Percentiles rank a stretch among this genome's conserved stretches.
phyloP scores from a whole-genome alignment of 2,113 vertebrate genomes.

The Perccottus glenii region DNA sequence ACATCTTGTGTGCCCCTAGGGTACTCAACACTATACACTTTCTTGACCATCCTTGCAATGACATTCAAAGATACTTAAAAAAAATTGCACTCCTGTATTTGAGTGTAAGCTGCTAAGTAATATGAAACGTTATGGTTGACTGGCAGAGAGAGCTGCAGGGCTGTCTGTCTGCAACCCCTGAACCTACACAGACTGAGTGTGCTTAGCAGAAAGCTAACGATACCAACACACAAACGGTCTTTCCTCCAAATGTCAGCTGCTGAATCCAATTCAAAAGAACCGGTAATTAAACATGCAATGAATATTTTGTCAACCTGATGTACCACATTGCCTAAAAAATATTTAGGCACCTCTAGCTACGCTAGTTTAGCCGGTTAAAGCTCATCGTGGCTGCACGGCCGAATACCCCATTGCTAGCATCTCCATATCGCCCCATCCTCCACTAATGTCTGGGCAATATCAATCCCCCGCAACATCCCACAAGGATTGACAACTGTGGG shows the following conservation, averaged over 20 bases:
- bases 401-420: constrained; percentile 71
- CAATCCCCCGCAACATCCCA: constrained; percentile 21
- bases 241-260: constrained; percentile 62
- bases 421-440: constrained; percentile 61
- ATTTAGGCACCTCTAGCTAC: constrained; percentile 15
- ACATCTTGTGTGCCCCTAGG: neutral
- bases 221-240: constrained; percentile 30
- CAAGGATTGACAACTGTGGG: constrained; percentile 29
- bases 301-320: neutral
- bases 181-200: constrained; percentile 44
- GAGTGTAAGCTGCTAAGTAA: neutral
- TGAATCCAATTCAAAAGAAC: constrained; percentile 16
- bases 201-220: constrained; percentile 72
- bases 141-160: constrained; percentile 34
- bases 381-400: constrained; percentile 82
- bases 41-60: neutral
- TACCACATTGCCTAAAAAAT: constrained; percentile 16
- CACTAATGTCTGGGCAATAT: constrained; percentile 38
- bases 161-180: constrained; percentile 49
- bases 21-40: neutral
- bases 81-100: neutral
- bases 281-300: constrained; percentile 11
- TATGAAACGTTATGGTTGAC: constrained; percentile 20
- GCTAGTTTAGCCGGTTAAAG: constrained; percentile 67
- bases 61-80: neutral